These are phyloP conservation scores for Caenorhabditis parvicauda DNA, from an alignment of 2,888 invertebrate species.

Conservation along the genomic window DNA sequence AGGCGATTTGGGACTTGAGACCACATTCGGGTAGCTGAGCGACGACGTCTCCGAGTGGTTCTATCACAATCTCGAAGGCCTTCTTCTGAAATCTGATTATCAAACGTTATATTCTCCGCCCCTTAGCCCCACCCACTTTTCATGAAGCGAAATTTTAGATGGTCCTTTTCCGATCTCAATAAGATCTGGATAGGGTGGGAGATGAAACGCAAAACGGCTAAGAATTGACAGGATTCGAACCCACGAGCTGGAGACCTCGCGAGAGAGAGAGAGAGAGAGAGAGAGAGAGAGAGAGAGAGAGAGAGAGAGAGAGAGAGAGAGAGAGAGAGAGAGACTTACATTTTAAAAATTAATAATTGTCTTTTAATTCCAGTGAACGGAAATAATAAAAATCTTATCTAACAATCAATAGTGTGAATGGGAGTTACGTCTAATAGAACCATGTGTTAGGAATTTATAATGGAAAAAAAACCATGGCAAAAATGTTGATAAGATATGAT, in stretches of 20 bases:
- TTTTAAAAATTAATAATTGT: too few relatives aligned
- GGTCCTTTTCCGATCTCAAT: too few relatives aligned
- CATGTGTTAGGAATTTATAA: neutral
- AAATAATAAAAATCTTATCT: too few relatives aligned
- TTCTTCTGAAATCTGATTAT: conserved; percentile 29
- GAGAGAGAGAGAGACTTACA: too few relatives aligned
- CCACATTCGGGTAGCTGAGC: conserved; percentile 26
- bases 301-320: conserved; percentile 3
- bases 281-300: neutral
- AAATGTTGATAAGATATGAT: neutral
- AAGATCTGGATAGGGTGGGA: too few relatives aligned
- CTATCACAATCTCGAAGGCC: conserved; percentile 30
- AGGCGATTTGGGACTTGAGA: conserved; percentile 26
- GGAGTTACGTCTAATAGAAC: neutral
- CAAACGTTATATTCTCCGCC: too few relatives aligned
- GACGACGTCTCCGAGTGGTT: conserved; percentile 31
- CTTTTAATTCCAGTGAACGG: too few relatives aligned
- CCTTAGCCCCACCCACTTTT: too few relatives aligned
- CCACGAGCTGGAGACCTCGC: neutral
- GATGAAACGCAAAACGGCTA: too few relatives aligned
- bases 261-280: neutral
- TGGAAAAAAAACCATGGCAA: neutral
- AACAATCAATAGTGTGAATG: too few relatives aligned
- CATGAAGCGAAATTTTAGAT: too few relatives aligned
- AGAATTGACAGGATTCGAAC: too few relatives aligned